Percentiles rank a stretch among this genome's conserved stretches.
These are phyloP conservation scores for Steinernema feltiae DNA, from an alignment of 1,140 invertebrate genomes.

Conservation along the genomic window DNA sequence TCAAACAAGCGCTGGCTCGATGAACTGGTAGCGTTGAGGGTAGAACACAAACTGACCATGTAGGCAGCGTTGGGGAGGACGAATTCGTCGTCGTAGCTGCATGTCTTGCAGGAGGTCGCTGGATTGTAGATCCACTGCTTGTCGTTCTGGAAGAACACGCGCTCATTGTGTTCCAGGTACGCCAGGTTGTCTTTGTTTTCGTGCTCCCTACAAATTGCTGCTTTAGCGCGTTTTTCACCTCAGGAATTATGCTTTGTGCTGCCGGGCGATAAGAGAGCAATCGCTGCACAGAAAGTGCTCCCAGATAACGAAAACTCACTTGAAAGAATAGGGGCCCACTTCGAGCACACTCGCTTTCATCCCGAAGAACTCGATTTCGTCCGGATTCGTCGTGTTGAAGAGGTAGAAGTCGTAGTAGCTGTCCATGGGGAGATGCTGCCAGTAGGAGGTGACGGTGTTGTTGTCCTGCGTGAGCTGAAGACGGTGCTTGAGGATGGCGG, in stretches of 20 bases:
- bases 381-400: slow-evolving; percentile 36
- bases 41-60: slow-evolving; percentile 28
- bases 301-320: slow-evolving; percentile 17
- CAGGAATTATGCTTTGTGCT: too few relatives aligned
- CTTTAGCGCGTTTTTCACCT: too few relatives aligned
- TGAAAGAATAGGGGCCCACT: slow-evolving; percentile 29
- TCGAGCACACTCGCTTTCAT: slow-evolving; percentile 20
- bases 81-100: slow-evolving; percentile 14
- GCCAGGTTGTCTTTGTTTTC: slow-evolving; percentile 24
- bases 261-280: too few relatives aligned
- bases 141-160: slow-evolving; percentile 23
- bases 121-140: slow-evolving; percentile 27
- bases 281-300: too few relatives aligned
- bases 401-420: slow-evolving; percentile 28
- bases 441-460: background rate
- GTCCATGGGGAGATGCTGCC: background rate
- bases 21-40: too few relatives aligned
- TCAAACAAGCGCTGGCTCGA: too few relatives aligned
- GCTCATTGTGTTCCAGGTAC: slow-evolving; percentile 18
- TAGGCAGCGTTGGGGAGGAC: slow-evolving; percentile 26
- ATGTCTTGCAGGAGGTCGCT: slow-evolving; percentile 15
- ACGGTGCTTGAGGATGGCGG: slow-evolving; percentile 18
- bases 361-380: slow-evolving; percentile 30
- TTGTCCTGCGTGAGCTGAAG: background rate
- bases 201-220: slow-evolving; percentile 19